Evolutionary conservation across 2,797 vertebrate species (phyloP).

Genomic region (Oryzias sinensis): DNA sequence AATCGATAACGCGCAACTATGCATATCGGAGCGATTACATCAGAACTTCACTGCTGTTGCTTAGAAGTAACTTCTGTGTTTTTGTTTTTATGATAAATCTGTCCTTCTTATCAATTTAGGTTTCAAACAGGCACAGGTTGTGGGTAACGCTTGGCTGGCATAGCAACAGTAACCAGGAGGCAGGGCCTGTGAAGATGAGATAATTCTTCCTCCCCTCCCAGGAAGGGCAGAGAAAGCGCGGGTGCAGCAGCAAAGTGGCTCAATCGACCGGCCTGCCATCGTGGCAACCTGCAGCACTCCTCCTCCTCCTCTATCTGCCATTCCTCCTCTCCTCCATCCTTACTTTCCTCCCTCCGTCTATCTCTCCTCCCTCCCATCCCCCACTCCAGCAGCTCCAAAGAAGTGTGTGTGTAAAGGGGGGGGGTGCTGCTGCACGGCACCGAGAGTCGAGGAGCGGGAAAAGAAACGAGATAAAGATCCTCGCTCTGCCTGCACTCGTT

Average conservation of each 20-base stretch:
- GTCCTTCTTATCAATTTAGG: slow-evolving; percentile 3
- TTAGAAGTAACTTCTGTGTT: not conserved
- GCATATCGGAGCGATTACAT: too few relatives aligned
- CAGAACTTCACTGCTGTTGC: slow-evolving; percentile 1
- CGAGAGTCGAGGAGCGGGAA: slow-evolving; percentile 24
- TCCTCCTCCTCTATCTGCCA: slow-evolving; percentile 68
- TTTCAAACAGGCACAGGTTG: slow-evolving; percentile 4
- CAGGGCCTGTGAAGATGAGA: slow-evolving; percentile 21
- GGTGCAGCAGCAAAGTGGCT: slow-evolving; percentile 77
- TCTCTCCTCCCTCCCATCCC: slow-evolving; percentile 62
- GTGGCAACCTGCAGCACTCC: slow-evolving; percentile 87
- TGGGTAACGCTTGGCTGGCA: slow-evolving; percentile 29
- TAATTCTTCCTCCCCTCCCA: slow-evolving; percentile 24
- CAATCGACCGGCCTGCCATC: slow-evolving; percentile 87
- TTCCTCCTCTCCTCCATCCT: slow-evolving; percentile 26
- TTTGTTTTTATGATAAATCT: slow-evolving; percentile 6
- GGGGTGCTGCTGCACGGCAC: slow-evolving; percentile 38
- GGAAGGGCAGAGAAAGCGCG: slow-evolving; percentile 54
- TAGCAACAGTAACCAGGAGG: slow-evolving; percentile 59
- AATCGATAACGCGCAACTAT: too few relatives aligned
- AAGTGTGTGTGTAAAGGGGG: slow-evolving; percentile 57
- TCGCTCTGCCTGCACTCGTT: slow-evolving; percentile 42
- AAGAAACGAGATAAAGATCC: slow-evolving; percentile 60
- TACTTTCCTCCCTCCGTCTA: not conserved
- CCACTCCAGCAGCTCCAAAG: slow-evolving; percentile 64